Evolutionary conservation across 1,140 invertebrate genomes (phyloP), one percentile per base, ranked within the genome.

Genomic region (Drosophila pallidifrons): DNA sequence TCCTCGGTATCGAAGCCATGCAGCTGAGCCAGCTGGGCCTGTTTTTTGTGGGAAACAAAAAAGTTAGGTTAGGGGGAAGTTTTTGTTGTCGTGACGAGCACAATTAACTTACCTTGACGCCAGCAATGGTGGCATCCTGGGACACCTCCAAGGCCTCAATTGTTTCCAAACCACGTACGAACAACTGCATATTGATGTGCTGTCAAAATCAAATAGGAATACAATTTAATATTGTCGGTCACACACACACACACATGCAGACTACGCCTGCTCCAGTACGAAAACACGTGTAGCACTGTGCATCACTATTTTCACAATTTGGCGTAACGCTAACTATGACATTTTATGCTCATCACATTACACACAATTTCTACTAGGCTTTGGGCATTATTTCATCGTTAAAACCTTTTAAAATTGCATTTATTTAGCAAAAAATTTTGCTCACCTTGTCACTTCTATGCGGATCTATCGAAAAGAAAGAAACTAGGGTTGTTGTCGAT

Each of bases 381-480:
- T 74, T 72, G 5, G 8, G 10, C 11, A 10, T 11, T 55, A 38
- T 46, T 77, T 65, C 57, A 8, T 28, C n/a, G 45, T 15, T 72
- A 65, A 51, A 72, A 63, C 35, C 6, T 1, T 45, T 32, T 47
- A 73, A 85, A 79, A 73, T 76, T 55, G 0, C 16, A 75, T 57
- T 72, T 71, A 70, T 88, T 81, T 58, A 32, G 57, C 54, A 76
- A 79, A 74, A 73, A 76, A 71, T 51, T 51, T 65, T 57, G 77
- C 75, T 78, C 77, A 92, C 91, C 91, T 92, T 81, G 78, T 92
- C 85, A 92, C 91, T 92, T 81, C 60, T 65, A 82, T 90, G 86
- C 74, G 82, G 82, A 92, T 89, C 85, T 82, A 80, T 76, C 87
- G 85, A 92, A 92, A 92, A 75, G 72, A 75, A 92, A 92, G 91